Evolutionary conservation across 2,888 invertebrate species (phyloP).

Genomic region (Ophion costatus): DNA sequence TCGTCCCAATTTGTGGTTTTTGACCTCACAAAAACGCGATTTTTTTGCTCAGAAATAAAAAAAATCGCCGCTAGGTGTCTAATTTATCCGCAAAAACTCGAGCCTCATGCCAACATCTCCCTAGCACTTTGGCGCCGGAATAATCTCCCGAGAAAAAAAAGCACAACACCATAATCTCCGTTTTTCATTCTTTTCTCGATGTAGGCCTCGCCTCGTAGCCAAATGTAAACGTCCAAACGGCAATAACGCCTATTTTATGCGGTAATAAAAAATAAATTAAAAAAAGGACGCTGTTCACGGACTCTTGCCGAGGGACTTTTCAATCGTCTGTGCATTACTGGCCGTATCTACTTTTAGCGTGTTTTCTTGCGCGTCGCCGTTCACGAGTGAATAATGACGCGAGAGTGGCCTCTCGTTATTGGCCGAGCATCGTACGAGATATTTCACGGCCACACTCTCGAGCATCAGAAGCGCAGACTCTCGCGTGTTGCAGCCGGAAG

Average conservation of each 20-base stretch:
- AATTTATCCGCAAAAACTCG: too few relatives aligned
- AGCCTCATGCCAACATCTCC: too few relatives aligned
- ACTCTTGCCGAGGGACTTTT: neutral
- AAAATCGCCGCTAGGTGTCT: too few relatives aligned
- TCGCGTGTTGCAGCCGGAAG: slow-evolving; percentile 24
- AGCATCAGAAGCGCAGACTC: slow-evolving; percentile 1
- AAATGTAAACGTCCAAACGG: neutral
- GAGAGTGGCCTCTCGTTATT: too few relatives aligned
- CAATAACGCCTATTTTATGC: neutral
- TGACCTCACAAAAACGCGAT: too few relatives aligned
- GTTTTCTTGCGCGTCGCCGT: slow-evolving; percentile 11
- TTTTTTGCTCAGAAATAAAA: too few relatives aligned
- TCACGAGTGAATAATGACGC: neutral
- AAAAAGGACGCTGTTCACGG: neutral
- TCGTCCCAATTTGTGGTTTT: too few relatives aligned
- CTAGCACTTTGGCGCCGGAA: neutral
- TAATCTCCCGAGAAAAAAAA: neutral
- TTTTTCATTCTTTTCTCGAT: neutral
- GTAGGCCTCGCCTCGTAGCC: neutral
- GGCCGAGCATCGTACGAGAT: slow-evolving; percentile 4
- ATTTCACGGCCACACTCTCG: slow-evolving; percentile 52
- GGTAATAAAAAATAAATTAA: neutral
- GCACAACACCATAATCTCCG: neutral
- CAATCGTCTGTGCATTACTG: slow-evolving; percentile 31
- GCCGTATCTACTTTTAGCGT: slow-evolving; percentile 57